phyloP scores from a whole-genome alignment of 2,888 invertebrate genomes.

The Platycheirus albimanus region DNA sequence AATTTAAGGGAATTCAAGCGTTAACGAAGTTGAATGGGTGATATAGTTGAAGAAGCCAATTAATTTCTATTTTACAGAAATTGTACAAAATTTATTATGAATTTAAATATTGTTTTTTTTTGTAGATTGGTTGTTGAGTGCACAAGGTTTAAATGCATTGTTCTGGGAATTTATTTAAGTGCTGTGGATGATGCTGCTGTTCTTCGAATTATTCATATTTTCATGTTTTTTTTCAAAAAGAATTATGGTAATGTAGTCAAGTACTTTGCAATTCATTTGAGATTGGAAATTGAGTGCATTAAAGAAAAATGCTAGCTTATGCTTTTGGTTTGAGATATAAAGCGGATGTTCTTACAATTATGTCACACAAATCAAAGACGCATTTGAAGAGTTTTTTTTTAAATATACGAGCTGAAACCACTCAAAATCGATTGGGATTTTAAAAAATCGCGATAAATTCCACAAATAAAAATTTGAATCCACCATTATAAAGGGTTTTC shows the following conservation, averaged over 20 bases:
- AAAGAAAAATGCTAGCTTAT: not conserved
- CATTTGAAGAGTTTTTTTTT: no score
- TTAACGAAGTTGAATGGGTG: constrained; percentile 14
- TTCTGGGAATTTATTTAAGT: constrained; percentile 23
- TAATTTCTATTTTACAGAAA: constrained; percentile 26
- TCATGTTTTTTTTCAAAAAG: constrained; percentile 3
- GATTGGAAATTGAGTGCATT: constrained; percentile 14
- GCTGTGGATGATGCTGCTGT: not conserved
- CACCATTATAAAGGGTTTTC: no score
- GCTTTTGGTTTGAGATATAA: not conserved
- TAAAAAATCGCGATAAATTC: no score
- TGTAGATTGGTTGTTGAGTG: constrained; percentile 14
- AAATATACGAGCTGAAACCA: no score
- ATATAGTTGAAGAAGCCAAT: constrained; percentile 44
- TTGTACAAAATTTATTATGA: not conserved
- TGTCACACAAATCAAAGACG: no score
- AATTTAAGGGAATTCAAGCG: constrained; percentile 45
- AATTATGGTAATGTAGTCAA: constrained; percentile 11
- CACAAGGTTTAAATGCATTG: constrained; percentile 21
- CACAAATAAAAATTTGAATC: no score
- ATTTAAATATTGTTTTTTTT: constrained; percentile 7
- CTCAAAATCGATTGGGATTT: no score
- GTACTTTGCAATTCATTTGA: constrained; percentile 20
- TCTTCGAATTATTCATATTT: not conserved
- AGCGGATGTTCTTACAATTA: no score